These are phyloP conservation scores for Menura novaehollandiae DNA, from an alignment of 2,113 vertebrate genomes.

Conservation along the genomic window DNA sequence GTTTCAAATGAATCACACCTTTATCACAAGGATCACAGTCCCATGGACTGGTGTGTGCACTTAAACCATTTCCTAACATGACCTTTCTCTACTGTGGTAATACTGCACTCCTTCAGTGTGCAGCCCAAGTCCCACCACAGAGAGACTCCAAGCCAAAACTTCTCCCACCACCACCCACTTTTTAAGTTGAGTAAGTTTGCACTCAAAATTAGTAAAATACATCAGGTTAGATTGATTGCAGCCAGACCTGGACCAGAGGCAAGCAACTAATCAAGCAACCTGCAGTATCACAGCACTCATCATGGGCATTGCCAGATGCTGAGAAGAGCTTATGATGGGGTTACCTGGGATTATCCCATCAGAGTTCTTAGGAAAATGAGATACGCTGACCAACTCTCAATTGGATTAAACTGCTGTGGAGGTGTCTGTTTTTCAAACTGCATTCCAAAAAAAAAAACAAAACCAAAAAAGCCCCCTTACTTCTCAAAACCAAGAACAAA, in stretches of 20 bases:
- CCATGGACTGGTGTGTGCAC: not conserved
- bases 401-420: not conserved
- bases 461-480: not conserved
- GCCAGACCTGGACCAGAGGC: not conserved
- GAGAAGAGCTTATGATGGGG: not conserved
- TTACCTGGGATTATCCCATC: slow-evolving; percentile 49
- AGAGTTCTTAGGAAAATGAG: slow-evolving; percentile 4
- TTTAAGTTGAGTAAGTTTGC: not conserved
- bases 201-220: not conserved
- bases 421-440: not conserved
- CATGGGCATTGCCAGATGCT: not conserved
- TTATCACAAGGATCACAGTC: not conserved
- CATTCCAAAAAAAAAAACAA: not conserved
- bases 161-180: rapidly evolving
- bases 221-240: not conserved
- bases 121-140: not conserved
- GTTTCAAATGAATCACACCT: not conserved
- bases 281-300: not conserved
- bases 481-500: not conserved
- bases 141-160: not conserved
- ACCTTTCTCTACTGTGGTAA: not conserved
- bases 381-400: not conserved
- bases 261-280: not conserved
- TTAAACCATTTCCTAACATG: not conserved
- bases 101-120: not conserved